Conservation (phyloP, 1,140 invertebrate genomes). For the Heliothis virescens region DNA sequence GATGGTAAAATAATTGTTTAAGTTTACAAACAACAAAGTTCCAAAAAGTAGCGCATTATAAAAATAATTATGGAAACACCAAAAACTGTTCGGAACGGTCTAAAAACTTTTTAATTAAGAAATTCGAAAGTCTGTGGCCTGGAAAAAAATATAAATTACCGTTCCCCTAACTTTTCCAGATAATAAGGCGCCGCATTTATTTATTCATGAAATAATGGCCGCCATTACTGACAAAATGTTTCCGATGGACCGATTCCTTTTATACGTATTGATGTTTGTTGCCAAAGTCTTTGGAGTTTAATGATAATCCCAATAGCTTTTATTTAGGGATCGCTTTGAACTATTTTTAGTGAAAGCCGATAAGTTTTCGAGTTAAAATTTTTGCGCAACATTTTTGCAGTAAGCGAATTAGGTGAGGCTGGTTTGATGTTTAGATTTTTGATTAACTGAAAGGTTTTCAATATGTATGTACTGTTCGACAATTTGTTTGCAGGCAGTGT, state of each 20-base stretch:
- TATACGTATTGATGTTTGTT: constrained; percentile 54
- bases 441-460: constrained; percentile 13
- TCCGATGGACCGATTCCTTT: constrained; percentile 52
- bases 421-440: constrained; percentile 1
- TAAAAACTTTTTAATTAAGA: constrained; percentile 44
- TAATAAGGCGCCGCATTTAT: constrained; percentile 54
- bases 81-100: background rate
- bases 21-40: background rate
- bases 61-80: constrained; percentile 6
- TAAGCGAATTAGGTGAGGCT: constrained; percentile 1
- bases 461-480: background rate
- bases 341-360: constrained; percentile 8
- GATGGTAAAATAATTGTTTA: background rate
- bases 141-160: constrained; percentile 35
- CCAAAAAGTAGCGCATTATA: background rate
- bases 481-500: constrained; percentile 6
- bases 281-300: constrained; percentile 50
- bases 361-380: constrained; percentile 15
- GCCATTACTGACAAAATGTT: constrained; percentile 51
- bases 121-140: constrained; percentile 25
- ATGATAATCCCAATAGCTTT: constrained; percentile 46
- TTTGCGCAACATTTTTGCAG: constrained; percentile 7
- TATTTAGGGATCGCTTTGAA: constrained; percentile 25
- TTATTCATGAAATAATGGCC: constrained; percentile 35
- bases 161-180: constrained; percentile 16